A percentile compares a stretch with the other conserved stretches of the same genome.
phyloP scores from a whole-genome alignment of 2,797 vertebrate species.

The Anguilla anguilla region DNA sequence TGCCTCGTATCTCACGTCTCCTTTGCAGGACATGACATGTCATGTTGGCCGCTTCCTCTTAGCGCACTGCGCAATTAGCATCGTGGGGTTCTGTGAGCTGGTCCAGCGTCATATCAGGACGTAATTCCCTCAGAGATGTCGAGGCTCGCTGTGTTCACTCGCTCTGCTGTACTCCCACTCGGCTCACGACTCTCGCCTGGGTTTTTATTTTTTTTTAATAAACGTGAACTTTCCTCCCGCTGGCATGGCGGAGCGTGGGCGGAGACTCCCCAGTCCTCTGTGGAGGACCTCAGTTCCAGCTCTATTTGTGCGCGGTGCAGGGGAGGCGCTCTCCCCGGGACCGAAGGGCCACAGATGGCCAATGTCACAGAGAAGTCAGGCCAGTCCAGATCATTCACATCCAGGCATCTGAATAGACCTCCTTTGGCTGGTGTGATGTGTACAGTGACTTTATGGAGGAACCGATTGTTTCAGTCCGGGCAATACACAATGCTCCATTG shows the following conservation, averaged over 20 bases:
- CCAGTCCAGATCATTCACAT: slow-evolving; percentile 22
- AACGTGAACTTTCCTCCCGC: slow-evolving; percentile 1
- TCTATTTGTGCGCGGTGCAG: background rate
- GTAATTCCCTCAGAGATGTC: background rate
- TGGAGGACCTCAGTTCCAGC: background rate
- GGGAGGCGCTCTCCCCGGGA: background rate
- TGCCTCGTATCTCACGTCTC: slow-evolving; percentile 8
- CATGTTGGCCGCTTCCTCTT: slow-evolving; percentile 25
- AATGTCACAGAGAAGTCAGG: slow-evolving; percentile 18
- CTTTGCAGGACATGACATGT: slow-evolving; percentile 15
- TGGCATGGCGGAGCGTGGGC: background rate
- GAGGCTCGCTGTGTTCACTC: background rate
- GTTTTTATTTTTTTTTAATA: background rate
- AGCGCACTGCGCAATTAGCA: background rate
- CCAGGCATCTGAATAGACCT: slow-evolving; percentile 8
- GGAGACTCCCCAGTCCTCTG: background rate
- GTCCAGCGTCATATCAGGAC: background rate
- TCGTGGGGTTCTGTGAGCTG: background rate
- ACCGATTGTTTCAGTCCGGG: background rate
- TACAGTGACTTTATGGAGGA: background rate
- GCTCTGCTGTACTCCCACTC: background rate
- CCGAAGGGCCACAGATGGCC: slow-evolving; percentile 14
- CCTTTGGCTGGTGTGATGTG: slow-evolving; percentile 8
- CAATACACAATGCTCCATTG: slow-evolving; percentile 22
- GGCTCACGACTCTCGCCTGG: background rate